Conservation (phyloP, 2,888 invertebrate genomes). For the Drosophila suboccidentalis region DNA sequence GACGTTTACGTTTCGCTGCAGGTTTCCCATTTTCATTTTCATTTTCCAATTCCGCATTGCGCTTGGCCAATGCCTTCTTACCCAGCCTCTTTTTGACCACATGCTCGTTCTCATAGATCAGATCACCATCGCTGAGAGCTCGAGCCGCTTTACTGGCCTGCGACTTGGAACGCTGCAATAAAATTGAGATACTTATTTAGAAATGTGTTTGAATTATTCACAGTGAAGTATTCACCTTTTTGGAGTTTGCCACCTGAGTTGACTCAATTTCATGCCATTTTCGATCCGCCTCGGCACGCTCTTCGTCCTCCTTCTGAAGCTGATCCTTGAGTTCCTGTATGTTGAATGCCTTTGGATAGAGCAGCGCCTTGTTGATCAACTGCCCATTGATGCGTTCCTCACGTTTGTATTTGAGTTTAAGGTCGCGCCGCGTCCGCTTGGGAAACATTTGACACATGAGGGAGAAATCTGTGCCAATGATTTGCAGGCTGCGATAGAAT, state of each 20-base stretch:
- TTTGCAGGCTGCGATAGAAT: conserved; percentile 95
- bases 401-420: conserved; percentile 97
- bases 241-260: conserved; percentile 59
- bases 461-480: conserved; percentile 96
- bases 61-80: conserved; percentile 59
- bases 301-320: conserved; percentile 86
- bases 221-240: conserved; percentile 65
- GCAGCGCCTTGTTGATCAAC: conserved; percentile 91
- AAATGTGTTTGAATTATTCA: not conserved
- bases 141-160: conserved; percentile 68
- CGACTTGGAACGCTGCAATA: conserved; percentile 46
- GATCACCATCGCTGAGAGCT: conserved; percentile 67
- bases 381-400: conserved; percentile 93
- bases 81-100: conserved; percentile 65
- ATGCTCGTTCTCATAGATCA: conserved; percentile 82
- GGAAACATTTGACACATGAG: conserved; percentile 94
- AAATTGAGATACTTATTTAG: not conserved
- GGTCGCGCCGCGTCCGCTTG: conserved; percentile 91
- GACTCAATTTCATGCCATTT: conserved; percentile 72
- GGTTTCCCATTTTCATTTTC: conserved; percentile 17
- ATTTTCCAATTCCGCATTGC: conserved; percentile 28
- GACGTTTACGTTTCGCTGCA: conserved; percentile 38
- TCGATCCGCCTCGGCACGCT: conserved; percentile 66
- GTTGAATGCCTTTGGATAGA: conserved; percentile 90
- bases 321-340: conserved; percentile 88